Evolutionary conservation across 64 coral and sea anemone species (phyloP), one percentile per base, ranked within the genome.

Genomic region (Porites australiensis): DNA sequence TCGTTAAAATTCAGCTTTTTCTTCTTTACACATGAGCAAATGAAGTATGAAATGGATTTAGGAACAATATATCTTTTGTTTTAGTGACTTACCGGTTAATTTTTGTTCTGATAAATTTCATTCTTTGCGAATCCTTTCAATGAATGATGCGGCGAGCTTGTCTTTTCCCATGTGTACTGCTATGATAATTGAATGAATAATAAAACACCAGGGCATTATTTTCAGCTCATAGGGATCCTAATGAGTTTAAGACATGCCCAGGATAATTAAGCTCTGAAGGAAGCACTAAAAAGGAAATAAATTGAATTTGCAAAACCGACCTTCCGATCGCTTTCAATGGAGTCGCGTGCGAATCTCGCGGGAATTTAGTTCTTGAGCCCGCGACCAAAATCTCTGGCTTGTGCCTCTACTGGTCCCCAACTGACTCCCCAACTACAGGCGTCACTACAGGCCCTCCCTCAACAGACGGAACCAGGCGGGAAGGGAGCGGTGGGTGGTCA

Each of bases 271-370:
- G 48, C 46, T 44, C 27, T 23, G 19, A 15, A 14, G 58, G 37
- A 58, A 8, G 6, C 37, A 27, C 44, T 8, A 80, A 60, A 27
- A 13, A 63, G 22, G 47, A 10, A 51, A 16, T 12, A 3, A 67
- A 51, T 12, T 9, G 52, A 19, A 20, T 46, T 46, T 3, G 16
- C 21, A 9, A 16, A 21, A 45, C 50, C 2, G 5, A 15, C 16
- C 7, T 52, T 8, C 9, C 10, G 16, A 19, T 16, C 46, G 2
- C 48, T 49, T 16, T 4, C 5, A 8, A 46, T 3, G 46, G 13
- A 82, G 47, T 64, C 57, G 58, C 81, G 60, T 84, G 81, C 62
- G 69, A 84, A 84, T 84, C 81, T 84, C 81, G 81, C 81, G 81
- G 81, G 81, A 84, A 82, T 69, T 51, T 50, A 52, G 60, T 66